These are phyloP conservation scores for Drosophila sproati DNA, from an alignment of 1,140 invertebrate species.

Conservation along the genomic window DNA sequence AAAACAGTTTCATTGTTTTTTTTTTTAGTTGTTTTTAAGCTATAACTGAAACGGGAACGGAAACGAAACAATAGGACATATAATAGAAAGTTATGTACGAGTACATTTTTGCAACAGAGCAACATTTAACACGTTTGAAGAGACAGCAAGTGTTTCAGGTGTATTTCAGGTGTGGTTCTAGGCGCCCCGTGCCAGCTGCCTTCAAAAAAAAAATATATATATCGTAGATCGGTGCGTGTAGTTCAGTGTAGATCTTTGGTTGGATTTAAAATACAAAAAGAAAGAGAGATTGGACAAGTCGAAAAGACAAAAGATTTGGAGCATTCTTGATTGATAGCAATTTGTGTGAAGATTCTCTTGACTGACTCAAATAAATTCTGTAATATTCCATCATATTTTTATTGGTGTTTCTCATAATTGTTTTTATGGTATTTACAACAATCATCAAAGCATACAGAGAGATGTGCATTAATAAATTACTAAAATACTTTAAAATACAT, in stretches of 20 bases:
- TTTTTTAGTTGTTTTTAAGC: constrained; percentile 5
- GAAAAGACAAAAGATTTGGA: constrained; percentile 1
- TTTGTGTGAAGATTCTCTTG: constrained; percentile 5
- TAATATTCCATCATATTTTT: constrained; percentile 28
- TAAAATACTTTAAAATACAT: constrained; percentile 78
- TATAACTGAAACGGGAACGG: constrained; percentile 41
- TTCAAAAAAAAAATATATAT: constrained; percentile 38
- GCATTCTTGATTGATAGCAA: background rate
- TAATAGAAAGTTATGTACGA: constrained; percentile 4
- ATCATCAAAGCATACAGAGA: constrained; percentile 59
- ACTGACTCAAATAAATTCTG: constrained; percentile 11
- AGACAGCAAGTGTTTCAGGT: constrained; percentile 52
- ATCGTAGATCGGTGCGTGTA: constrained; percentile 12
- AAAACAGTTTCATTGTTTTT: background rate
- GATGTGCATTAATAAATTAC: constrained; percentile 59
- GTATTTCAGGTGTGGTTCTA: constrained; percentile 9
- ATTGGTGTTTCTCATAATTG: constrained; percentile 25
- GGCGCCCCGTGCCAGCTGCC: constrained; percentile 58
- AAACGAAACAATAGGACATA: constrained; percentile 13
- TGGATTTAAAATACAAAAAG: constrained; percentile 20
- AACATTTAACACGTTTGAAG: constrained; percentile 65
- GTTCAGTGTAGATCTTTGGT: constrained; percentile 4
- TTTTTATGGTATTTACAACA: constrained; percentile 66
- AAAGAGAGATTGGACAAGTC: constrained; percentile 1
- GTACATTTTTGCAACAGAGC: constrained; percentile 57